Base-by-base conservation (phyloP, 37 sponge, comb jelly and placozoan species). In the Cladorhizidae sp. region DNA sequence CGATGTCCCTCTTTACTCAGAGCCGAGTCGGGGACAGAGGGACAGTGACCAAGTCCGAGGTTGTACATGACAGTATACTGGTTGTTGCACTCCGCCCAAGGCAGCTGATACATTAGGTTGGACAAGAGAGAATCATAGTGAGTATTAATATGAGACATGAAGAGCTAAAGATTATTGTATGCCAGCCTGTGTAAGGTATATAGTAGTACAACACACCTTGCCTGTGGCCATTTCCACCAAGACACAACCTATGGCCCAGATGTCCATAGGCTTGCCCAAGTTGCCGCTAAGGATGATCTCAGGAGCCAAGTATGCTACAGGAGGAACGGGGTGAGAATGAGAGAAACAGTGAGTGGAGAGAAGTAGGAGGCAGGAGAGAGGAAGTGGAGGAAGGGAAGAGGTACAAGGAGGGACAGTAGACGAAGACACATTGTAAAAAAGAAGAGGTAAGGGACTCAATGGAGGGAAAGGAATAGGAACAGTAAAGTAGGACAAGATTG, bases 221-320 rank as follows among this genome's bases (percentile, higher is more conserved):
- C 95, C 87, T 54, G 95, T 95, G 12, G 88, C 75, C 93, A 95
- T 92, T 65, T 95, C 95, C 54, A 95, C 80, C 22, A 95, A 77
- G 18, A 93, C 93, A 69, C 95, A 95, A 25, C 93, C 95, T 15
- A 95, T 61, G 69, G 86, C 84, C 95, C 95, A 95, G 38, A 95
- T 88, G 77, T 95, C 95, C 64, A 88, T 74, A 7, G 92, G 83
- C 28, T 87, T 51, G 14, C 95, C 93, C 72, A 86, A 85, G 7
- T 84, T 71, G n/a, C 79, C 73, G 11, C 58, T 71, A 1, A 78
- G 42, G 28, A 95, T 77, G 41, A 92, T 87, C 70, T 95, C 95
- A 14, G 95, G 95, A 28, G 95, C 76, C 93, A 95, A 88, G 84
- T 89, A 95, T 9, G 93, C 93, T 85, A 22, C 35, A 23, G 63